Evolutionary conservation across 2,888 invertebrate species (phyloP).

Genomic region (Leucania comma): DNA sequence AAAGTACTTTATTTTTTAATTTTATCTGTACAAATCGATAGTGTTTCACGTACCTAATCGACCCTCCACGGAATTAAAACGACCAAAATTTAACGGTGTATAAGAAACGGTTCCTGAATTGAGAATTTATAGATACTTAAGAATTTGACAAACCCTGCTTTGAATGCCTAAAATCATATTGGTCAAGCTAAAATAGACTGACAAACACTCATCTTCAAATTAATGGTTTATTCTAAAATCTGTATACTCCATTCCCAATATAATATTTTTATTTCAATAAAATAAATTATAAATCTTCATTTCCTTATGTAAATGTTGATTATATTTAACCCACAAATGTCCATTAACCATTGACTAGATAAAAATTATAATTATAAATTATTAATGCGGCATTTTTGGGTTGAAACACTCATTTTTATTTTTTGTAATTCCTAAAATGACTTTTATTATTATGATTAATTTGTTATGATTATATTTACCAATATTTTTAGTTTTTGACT

Average conservation of each 20-base stretch:
- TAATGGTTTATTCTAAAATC: neutral
- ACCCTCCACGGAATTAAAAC: too few relatives aligned
- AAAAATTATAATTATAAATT: neutral
- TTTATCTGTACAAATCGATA: too few relatives aligned
- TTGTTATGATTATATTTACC: conserved; percentile 26
- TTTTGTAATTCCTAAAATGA: conserved; percentile 1
- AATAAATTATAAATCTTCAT: neutral
- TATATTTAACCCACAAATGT: conserved; percentile 47
- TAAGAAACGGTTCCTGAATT: neutral
- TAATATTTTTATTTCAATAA: neutral
- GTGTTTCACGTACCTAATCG: too few relatives aligned
- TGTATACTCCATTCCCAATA: too few relatives aligned
- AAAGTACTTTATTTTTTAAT: too few relatives aligned
- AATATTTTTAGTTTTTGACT: conserved; percentile 20
- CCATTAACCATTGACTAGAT: conserved; percentile 1
- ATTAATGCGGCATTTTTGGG: conserved; percentile 41
- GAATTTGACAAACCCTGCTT: neutral
- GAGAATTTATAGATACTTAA: neutral
- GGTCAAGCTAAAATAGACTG: neutral
- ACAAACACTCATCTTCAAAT: neutral
- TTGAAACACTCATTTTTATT: conserved; percentile 33
- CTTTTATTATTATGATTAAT: conserved; percentile 2
- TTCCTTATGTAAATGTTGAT: neutral
- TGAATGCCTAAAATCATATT: neutral
- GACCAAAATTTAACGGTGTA: too few relatives aligned